Conservation (phyloP, 1,140 invertebrate species). For the Lordiphosa mommai region DNA sequence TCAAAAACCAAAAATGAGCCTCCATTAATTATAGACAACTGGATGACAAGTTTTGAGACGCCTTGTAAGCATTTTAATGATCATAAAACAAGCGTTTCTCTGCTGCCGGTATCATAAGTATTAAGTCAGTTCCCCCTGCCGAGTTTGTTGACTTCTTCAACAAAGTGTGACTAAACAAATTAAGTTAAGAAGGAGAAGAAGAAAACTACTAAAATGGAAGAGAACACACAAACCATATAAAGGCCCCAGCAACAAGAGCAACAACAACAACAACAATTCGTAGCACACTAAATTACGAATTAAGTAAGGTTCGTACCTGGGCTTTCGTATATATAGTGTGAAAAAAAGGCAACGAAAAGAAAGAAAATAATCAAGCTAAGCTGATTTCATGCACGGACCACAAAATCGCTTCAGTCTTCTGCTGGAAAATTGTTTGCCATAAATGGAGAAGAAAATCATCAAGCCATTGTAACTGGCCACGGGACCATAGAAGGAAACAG, state of each 20-base stretch:
- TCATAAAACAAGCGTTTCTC: conserved; percentile 38
- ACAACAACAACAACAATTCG: conserved; percentile 4
- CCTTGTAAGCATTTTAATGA: conserved; percentile 58
- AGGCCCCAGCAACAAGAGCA: neutral
- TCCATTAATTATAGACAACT: conserved; percentile 64
- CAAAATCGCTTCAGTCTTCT: conserved; percentile 16
- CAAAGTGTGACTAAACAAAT: conserved; percentile 77
- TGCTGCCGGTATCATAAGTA: conserved; percentile 42
- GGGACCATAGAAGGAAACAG: conserved; percentile 5
- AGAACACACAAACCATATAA: conserved; percentile 1
- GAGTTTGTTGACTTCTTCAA: conserved; percentile 75
- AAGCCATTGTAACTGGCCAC: conserved; percentile 33
- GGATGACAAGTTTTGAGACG: conserved; percentile 53
- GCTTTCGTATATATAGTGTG: conserved; percentile 32
- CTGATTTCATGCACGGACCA: conserved; percentile 58
- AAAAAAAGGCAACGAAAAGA: conserved; percentile 37
- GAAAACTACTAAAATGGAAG: conserved; percentile 15
- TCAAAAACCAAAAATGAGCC: conserved; percentile 20
- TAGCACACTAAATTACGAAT: conserved; percentile 58
- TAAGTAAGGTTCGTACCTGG: conserved; percentile 47
- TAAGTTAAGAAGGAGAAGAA: conserved; percentile 63
- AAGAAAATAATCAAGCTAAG: conserved; percentile 17
- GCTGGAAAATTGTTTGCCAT: conserved; percentile 55
- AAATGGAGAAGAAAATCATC: conserved; percentile 46
- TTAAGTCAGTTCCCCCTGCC: conserved; percentile 52